Percentiles rank a stretch among this genome's conserved stretches.
Conservation (phyloP, 2,797 vertebrate genomes). For the Philypnodon macrostomus region DNA sequence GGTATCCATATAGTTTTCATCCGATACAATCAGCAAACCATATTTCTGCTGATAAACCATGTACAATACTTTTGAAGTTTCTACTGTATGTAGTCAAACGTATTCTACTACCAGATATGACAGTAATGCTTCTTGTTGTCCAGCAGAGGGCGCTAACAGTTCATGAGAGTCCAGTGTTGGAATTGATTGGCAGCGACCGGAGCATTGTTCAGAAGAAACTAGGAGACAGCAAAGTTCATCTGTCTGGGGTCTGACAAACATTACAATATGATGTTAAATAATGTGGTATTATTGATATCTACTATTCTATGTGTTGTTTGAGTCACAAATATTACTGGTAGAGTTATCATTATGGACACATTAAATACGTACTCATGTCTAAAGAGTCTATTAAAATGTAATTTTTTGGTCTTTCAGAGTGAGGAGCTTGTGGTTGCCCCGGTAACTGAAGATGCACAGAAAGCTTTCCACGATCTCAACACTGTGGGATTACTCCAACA, state of each 20-base stretch:
- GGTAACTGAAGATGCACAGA: constrained; percentile 65
- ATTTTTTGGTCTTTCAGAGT: constrained; percentile 41
- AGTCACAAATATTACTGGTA: too few species aligned
- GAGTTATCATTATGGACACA: too few species aligned
- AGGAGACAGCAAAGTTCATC: constrained; percentile 40
- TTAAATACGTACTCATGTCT: too few species aligned
- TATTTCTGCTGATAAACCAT: too few species aligned
- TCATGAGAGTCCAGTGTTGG: constrained; percentile 52
- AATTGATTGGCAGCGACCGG: constrained; percentile 75
- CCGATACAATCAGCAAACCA: too few species aligned
- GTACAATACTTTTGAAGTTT: too few species aligned
- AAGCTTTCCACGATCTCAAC: constrained; percentile 71
- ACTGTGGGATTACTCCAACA: constrained; percentile 73
- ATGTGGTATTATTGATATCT: neutral
- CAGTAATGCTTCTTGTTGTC: constrained; percentile 13
- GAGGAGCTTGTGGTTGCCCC: constrained; percentile 57
- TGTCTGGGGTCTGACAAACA: constrained; percentile 61
- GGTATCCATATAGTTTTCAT: neutral
- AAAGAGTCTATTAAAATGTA: neutral
- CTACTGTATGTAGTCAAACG: neutral
- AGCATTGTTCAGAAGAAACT: constrained; percentile 71
- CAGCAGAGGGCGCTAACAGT: constrained; percentile 46
- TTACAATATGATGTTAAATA: neutral
- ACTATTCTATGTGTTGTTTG: too few species aligned
- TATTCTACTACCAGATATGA: too few species aligned